A percentile compares a stretch with the other conserved stretches of the same genome.
These are phyloP conservation scores for Tromatobia lineatoria DNA, from an alignment of 2,888 invertebrate species.

Conservation along the genomic window DNA sequence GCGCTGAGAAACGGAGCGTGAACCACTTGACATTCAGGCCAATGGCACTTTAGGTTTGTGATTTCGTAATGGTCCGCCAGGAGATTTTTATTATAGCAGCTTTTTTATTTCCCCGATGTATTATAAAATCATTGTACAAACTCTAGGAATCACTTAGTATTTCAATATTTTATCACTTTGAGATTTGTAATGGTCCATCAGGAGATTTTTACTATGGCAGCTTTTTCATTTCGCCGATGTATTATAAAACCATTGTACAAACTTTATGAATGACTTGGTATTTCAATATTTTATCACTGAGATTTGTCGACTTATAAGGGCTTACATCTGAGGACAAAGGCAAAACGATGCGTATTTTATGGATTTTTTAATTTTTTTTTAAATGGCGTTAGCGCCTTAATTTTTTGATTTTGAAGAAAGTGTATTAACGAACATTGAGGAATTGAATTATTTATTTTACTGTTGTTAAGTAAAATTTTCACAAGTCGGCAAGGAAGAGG, in stretches of 20 bases:
- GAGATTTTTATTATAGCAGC: constrained; percentile 8
- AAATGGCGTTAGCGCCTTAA: no score
- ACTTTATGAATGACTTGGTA: not conserved
- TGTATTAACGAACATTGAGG: no score
- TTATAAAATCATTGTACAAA: not conserved
- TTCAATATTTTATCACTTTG: not conserved
- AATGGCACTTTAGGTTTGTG: constrained; percentile 38
- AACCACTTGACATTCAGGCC: constrained; percentile 53
- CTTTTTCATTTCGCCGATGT: constrained; percentile 4
- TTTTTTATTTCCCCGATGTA: constrained; percentile 1
- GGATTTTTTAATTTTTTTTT: no score
- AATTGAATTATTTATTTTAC: no score
- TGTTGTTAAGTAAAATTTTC: no score
- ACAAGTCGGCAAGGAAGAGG: no score
- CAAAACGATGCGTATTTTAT: no score
- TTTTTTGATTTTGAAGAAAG: no score
- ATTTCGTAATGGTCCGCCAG: constrained; percentile 31
- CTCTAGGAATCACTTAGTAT: not conserved
- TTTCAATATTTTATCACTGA: not conserved
- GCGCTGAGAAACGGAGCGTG: constrained; percentile 47
- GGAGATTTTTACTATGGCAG: constrained; percentile 2
- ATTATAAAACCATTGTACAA: not conserved
- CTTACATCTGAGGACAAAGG: no score
- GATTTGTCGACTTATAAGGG: not conserved
- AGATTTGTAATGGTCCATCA: constrained; percentile 20